These are phyloP conservation scores for Marcusenius ussheri DNA, from an alignment of 2,113 vertebrate genomes.

Conservation along the genomic window DNA sequence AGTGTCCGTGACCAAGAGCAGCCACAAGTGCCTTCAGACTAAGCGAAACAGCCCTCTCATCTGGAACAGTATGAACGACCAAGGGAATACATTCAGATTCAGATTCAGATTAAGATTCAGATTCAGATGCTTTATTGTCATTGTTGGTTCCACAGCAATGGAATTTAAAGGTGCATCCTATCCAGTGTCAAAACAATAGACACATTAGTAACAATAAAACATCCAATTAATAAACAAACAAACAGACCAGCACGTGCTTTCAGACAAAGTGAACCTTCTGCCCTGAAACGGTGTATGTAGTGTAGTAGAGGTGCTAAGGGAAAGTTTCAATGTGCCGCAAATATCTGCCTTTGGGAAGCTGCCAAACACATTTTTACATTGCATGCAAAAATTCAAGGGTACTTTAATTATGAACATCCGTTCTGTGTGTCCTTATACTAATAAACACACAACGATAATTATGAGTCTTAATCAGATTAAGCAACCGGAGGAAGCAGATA, in stretches of 20 bases:
- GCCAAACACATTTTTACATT: background rate
- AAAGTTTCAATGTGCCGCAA: background rate
- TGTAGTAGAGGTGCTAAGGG: background rate
- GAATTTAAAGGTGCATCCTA: too few species aligned
- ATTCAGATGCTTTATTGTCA: too few species aligned
- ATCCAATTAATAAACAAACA: too few species aligned
- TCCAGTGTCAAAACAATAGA: too few species aligned
- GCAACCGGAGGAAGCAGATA: conserved; percentile 29
- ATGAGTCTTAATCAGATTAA: conserved; percentile 23
- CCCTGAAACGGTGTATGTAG: background rate
- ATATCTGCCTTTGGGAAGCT: background rate
- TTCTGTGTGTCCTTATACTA: background rate
- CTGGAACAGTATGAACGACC: background rate
- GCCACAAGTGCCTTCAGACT: background rate
- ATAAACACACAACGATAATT: conserved; percentile 13
- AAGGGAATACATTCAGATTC: background rate
- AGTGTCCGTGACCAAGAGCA: background rate
- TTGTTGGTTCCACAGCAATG: too few species aligned
- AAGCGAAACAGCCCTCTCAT: background rate
- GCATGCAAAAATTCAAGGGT: background rate
- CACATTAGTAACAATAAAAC: too few species aligned
- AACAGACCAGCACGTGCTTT: background rate
- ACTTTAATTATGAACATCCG: background rate
- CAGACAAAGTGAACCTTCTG: background rate
- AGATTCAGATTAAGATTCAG: too few species aligned